Conservation (phyloP, 2,797 vertebrate species). For the Pelobates cultripes region DNA sequence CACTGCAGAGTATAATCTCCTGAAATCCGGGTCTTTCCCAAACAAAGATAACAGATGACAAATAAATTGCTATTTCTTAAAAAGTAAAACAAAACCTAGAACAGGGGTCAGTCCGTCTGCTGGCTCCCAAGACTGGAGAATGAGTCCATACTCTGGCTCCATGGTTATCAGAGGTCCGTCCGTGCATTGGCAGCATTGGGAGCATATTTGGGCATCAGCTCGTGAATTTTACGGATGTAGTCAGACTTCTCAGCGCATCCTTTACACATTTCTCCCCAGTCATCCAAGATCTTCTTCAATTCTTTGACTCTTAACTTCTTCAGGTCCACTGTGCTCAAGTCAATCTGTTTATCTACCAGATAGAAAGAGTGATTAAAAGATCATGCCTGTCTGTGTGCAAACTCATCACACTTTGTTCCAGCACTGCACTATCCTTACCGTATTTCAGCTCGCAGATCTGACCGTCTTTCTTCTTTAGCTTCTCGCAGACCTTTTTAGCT, state of each 20-base stretch:
- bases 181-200: slow-evolving; percentile 87
- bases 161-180: slow-evolving; percentile 80
- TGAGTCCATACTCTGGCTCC: slow-evolving; percentile 8
- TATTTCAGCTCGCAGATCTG: slow-evolving; percentile 98
- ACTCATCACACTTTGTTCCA: no score
- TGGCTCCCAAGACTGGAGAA: background rate
- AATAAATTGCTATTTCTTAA: background rate
- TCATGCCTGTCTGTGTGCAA: background rate
- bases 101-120: slow-evolving; percentile 8
- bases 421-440: slow-evolving; percentile 73
- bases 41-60: background rate
- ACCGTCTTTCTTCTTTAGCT: slow-evolving; percentile 93
- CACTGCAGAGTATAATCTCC: background rate
- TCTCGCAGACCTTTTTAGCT: slow-evolving; percentile 93
- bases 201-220: slow-evolving; percentile 95
- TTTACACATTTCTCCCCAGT: slow-evolving; percentile 95
- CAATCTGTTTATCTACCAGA: slow-evolving; percentile 89
- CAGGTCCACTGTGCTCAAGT: slow-evolving; percentile 90
- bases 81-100: slow-evolving; percentile 23
- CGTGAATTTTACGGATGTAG: slow-evolving; percentile 94
- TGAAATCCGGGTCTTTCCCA: background rate
- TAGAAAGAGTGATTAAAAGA: slow-evolving; percentile 35
- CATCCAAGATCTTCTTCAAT: slow-evolving; percentile 93
- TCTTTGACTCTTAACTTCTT: slow-evolving; percentile 96
- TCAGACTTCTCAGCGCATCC: slow-evolving; percentile 95